These are phyloP conservation scores for Hippopotamyrus pictus DNA, from an alignment of 2,797 vertebrate species.

Conservation along the genomic window DNA sequence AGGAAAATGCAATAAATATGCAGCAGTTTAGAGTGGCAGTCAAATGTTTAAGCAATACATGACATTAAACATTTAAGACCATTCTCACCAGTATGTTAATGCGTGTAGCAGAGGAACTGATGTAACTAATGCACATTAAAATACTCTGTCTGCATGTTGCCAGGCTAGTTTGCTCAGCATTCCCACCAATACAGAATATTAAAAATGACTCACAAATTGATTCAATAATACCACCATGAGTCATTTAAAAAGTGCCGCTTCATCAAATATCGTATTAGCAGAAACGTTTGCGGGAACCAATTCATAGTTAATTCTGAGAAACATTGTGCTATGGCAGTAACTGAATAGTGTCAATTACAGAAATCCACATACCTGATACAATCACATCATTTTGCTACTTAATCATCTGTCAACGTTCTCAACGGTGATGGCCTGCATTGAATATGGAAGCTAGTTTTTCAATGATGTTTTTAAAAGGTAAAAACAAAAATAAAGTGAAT, in stretches of 20 bases:
- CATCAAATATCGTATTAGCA: slow-evolving; percentile 7
- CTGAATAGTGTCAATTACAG: neutral
- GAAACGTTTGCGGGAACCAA: neutral
- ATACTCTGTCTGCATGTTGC: neutral
- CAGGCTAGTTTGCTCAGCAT: neutral
- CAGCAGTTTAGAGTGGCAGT: neutral
- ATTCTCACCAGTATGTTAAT: slow-evolving; percentile 1
- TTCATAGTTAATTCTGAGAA: slow-evolving; percentile 6
- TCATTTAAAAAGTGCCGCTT: neutral
- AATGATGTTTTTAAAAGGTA: slow-evolving; percentile 17
- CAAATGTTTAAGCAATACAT: slow-evolving; percentile 8
- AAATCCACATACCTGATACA: neutral
- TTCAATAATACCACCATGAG: slow-evolving; percentile 5
- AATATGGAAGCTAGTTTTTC: neutral
- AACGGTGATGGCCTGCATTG: neutral
- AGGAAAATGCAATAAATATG: slow-evolving; percentile 3
- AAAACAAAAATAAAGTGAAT: slow-evolving; percentile 38
- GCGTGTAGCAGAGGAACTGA: neutral
- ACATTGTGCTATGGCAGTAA: neutral
- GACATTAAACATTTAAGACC: slow-evolving; percentile 3
- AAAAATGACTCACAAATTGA: slow-evolving; percentile 5
- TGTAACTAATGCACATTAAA: neutral
- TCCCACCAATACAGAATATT: neutral
- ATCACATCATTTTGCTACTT: neutral
- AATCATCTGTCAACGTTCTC: neutral